Evolutionary conservation across 2,888 invertebrate genomes (phyloP).

Genomic region (Lathronympha strigana): DNA sequence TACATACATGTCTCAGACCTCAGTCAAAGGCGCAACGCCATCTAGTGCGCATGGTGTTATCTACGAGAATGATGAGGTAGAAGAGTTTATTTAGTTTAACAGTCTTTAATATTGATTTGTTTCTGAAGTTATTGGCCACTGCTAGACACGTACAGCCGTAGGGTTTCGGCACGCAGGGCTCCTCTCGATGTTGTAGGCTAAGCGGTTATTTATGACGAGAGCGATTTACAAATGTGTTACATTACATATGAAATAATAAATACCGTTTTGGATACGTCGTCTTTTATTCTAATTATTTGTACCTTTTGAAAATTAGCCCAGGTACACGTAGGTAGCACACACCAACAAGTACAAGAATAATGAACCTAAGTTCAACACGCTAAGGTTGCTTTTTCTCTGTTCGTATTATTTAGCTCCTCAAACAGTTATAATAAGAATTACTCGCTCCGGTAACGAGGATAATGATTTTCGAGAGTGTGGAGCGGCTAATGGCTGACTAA

Average conservation of each 20-base stretch:
- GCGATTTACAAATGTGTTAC: slow-evolving; percentile 66
- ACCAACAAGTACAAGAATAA: too few species aligned
- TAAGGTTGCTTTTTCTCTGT: too few species aligned
- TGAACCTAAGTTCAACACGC: too few species aligned
- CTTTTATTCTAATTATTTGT: slow-evolving; percentile 19
- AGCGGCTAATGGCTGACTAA: slow-evolving; percentile 46
- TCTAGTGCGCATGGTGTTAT: too few species aligned
- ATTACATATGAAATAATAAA: slow-evolving; percentile 67
- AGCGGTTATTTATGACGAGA: slow-evolving; percentile 56
- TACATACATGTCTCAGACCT: too few species aligned
- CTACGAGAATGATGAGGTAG: too few species aligned
- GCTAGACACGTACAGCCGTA: not conserved
- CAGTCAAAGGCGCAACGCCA: too few species aligned
- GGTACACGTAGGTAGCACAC: too few species aligned
- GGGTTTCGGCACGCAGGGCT: slow-evolving; percentile 43
- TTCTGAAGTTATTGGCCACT: not conserved
- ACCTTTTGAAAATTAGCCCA: not conserved
- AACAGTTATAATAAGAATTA: slow-evolving; percentile 21
- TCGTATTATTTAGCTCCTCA: too few species aligned
- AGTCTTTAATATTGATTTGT: not conserved
- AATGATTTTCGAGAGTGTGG: slow-evolving; percentile 39
- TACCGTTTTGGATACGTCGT: slow-evolving; percentile 60
- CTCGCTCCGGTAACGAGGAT: slow-evolving; percentile 25
- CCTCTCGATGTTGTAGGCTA: slow-evolving; percentile 58
- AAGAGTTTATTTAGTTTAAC: too few species aligned